Base-by-base conservation (phyloP, 1,140 invertebrate species). In the Sitophilus oryzae region DNA sequence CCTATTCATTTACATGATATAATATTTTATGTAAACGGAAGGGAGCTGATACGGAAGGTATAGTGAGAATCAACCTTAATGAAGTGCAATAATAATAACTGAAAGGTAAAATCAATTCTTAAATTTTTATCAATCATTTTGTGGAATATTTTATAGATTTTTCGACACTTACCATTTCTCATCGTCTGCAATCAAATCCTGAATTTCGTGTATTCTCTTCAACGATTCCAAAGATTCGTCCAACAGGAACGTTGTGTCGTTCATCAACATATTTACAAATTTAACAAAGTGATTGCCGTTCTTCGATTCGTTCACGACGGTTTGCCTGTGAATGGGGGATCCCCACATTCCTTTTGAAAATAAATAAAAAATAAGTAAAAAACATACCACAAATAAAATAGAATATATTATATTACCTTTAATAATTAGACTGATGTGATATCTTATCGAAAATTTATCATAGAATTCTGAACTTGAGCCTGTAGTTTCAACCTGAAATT, bases 241-340 rank as follows among this genome's bases (percentile, higher is more conserved):
- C 37, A 98, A 75, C 30, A 98, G 77, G 73, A 96, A 99, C 23
- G 95, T 98, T 6, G 94, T 97, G 70, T 98, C 96, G 70, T 98
- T 99, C 91, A 98, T 98, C 38, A 98, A 74, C 93, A 98, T 98
- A 72, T 99, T 99, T 21, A 98, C 85, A 70, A 98, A 99, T 62
- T 95, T 93, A 2, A 97, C 91, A 75, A 98, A 98, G 71, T 97
- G 90, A 60, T 91, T 91, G 8, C 90, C 90, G 46, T 83, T 85
- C 60, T 83, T 82, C 18, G 87, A 89, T 69, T 91, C 89, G 61
- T 85, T 84, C 34, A 91, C 79, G n/a, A 91, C 82, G 2, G 86
- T 82, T 64, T 83, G 74, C 36, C 80, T 75, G 60, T 84, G 82
- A 2, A 68, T 56, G 10, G 69, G 62, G 5, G 67, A 70, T 19